Conservation (phyloP, 2,888 invertebrate species). For the Ceramica pisi region DNA sequence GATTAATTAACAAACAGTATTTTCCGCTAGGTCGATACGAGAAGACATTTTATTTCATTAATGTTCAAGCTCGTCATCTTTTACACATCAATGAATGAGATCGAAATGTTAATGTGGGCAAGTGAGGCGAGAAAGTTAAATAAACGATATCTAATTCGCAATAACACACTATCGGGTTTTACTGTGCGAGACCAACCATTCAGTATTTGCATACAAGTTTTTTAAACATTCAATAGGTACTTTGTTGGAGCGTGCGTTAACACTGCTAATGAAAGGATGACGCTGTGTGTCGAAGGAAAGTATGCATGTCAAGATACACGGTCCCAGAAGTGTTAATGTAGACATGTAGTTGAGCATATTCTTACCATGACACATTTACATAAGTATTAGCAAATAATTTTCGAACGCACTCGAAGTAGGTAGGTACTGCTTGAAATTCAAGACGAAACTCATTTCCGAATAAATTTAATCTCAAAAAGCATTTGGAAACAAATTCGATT, state of each 20-base stretch:
- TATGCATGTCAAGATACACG: conserved; percentile 36
- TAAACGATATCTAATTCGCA: conserved; percentile 64
- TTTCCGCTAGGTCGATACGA: conserved; percentile 10
- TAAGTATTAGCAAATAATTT: conserved; percentile 39
- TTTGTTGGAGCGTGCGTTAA: conserved; percentile 49
- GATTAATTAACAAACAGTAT: conserved; percentile 26
- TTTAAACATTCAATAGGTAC: conserved; percentile 54
- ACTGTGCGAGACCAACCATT: conserved; percentile 55
- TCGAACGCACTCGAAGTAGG: conserved; percentile 8
- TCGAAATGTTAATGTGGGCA: conserved; percentile 58
- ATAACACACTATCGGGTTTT: conserved; percentile 59
- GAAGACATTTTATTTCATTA: conserved; percentile 17
- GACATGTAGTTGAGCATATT: conserved; percentile 29
- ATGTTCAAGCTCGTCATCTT: conserved; percentile 34
- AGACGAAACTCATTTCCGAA: conserved; percentile 18
- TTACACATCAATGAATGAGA: conserved; percentile 67
- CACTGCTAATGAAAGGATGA: conserved; percentile 54
- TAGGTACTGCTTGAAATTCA: conserved; percentile 14
- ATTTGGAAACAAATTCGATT: conserved; percentile 32
- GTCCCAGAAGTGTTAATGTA: conserved; percentile 50
- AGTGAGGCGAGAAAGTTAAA: conserved; percentile 72
- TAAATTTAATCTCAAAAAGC: conserved; percentile 8
- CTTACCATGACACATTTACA: conserved; percentile 48
- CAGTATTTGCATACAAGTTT: conserved; percentile 62
- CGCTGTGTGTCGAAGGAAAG: conserved; percentile 52